Percentiles rank a stretch among this genome's conserved stretches.
These are phyloP conservation scores for Brenthis daphne DNA, from an alignment of 2,888 invertebrate genomes.

Conservation along the genomic window DNA sequence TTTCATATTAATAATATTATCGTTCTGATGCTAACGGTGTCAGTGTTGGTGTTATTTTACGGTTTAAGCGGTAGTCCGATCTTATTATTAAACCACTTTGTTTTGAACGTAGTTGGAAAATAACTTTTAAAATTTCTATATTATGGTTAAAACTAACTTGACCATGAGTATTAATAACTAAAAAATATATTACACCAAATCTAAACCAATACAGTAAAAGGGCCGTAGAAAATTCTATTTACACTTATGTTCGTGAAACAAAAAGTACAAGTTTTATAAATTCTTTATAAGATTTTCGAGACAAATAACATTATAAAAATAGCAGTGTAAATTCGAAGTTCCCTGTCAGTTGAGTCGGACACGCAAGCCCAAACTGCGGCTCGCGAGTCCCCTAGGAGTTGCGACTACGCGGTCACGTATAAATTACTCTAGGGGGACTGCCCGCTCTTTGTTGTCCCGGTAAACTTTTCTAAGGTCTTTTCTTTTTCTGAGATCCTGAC, in stretches of 20 bases:
- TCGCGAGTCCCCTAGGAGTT: conserved; percentile 58
- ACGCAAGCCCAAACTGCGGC: conserved; percentile 55
- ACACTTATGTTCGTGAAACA: not conserved
- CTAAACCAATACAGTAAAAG: not conserved
- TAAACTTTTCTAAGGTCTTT: conserved; percentile 67
- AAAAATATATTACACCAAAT: not conserved
- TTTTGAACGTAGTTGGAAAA: conserved; percentile 18
- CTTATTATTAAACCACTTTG: conserved; percentile 30
- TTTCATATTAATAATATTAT: conserved; percentile 6
- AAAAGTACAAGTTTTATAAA: conserved; percentile 16
- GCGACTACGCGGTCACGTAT: conserved; percentile 73
- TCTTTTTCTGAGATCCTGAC: conserved; percentile 62
- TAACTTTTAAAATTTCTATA: not conserved
- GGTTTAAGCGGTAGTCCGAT: conserved; percentile 27
- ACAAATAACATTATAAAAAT: conserved; percentile 38
- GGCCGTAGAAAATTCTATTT: not conserved
- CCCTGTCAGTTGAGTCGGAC: conserved; percentile 46
- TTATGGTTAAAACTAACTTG: not conserved
- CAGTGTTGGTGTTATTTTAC: conserved; percentile 14
- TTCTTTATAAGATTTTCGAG: conserved; percentile 31
- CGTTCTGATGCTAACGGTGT: conserved; percentile 8
- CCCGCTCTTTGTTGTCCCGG: conserved; percentile 72
- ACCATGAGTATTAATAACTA: too few relatives aligned
- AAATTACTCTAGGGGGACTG: conserved; percentile 74
- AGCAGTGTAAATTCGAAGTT: conserved; percentile 38